A percentile compares a stretch with the other conserved stretches of the same genome.
phyloP scores from a whole-genome alignment of 2,797 vertebrate species.

The Lutjanus campechanus region DNA sequence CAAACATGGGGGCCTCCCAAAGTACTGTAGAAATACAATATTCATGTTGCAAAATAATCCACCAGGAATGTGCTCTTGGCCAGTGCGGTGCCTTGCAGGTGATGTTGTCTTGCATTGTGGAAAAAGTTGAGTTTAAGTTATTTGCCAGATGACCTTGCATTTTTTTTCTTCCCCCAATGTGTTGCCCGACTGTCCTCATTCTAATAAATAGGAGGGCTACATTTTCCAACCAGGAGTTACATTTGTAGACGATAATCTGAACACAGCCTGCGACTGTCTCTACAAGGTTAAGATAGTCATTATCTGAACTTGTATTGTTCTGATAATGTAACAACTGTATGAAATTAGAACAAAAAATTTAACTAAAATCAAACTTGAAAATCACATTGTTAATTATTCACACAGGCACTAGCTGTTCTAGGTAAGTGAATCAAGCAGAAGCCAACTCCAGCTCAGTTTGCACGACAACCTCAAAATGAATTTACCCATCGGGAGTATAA shows the following conservation, averaged over 20 bases:
- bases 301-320: not conserved
- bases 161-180: not conserved
- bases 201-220: not conserved
- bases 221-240: no score
- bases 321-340: no score
- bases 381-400: not conserved
- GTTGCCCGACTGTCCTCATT: not conserved
- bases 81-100: no score
- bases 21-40: not conserved
- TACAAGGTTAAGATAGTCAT: not conserved
- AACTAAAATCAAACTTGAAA: not conserved
- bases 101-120: not conserved
- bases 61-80: not conserved
- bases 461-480: constrained; percentile 7
- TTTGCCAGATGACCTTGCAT: not conserved
- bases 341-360: not conserved
- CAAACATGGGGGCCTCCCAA: no score
- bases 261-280: not conserved
- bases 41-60: not conserved
- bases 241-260: not conserved
- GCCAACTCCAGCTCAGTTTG: constrained; percentile 17
- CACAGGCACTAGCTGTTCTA: not conserved
- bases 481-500: constrained; percentile 6
- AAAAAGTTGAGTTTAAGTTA: not conserved
- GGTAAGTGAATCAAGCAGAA: not conserved